These are phyloP conservation scores for Crocallis elinguaria DNA, from an alignment of 2,888 invertebrate genomes.

Conservation along the genomic window DNA sequence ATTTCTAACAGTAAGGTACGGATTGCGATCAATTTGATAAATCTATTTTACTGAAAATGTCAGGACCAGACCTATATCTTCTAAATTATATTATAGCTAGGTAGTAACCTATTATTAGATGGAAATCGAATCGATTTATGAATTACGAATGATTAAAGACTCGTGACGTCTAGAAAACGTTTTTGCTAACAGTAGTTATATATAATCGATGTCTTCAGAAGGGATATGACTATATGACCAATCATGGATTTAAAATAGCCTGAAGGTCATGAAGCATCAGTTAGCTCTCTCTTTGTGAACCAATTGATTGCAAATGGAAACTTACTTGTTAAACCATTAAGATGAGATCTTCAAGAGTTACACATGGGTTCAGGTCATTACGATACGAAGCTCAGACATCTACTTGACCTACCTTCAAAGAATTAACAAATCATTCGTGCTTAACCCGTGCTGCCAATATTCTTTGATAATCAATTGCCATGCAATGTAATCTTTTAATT, in stretches of 20 bases:
- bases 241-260: conserved; percentile 48
- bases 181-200: conserved; percentile 32
- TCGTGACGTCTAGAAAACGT: conserved; percentile 15
- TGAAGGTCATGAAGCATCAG: conserved; percentile 3
- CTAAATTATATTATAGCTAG: too few species aligned
- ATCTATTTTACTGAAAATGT: too few species aligned
- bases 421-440: too few species aligned
- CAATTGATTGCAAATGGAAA: neutral
- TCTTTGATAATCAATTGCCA: too few species aligned
- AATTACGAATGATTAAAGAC: too few species aligned
- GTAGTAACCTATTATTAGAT: too few species aligned
- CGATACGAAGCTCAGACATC: too few species aligned
- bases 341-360: neutral
- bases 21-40: too few species aligned
- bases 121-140: neutral
- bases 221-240: conserved; percentile 51
- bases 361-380: neutral
- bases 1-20: too few species aligned
- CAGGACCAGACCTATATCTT: too few species aligned
- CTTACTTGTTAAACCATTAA: neutral
- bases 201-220: conserved; percentile 38
- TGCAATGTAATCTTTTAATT: neutral
- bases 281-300: neutral
- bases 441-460: too few species aligned
- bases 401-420: too few species aligned